Evolutionary conservation across 1,140 invertebrate species (phyloP).

Genomic region (Popillia japonica): DNA sequence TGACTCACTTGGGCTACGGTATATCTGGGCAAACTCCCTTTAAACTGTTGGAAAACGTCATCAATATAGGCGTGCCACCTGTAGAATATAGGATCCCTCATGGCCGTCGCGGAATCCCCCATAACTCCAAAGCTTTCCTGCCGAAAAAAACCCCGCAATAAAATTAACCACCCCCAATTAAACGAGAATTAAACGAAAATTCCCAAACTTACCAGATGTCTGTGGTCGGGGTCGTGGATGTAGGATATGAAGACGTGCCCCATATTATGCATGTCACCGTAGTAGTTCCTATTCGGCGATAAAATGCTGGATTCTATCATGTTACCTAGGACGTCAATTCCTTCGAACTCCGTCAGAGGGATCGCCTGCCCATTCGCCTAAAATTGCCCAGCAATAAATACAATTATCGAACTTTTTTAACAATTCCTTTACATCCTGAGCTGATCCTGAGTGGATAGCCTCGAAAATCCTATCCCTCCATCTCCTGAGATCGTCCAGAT

Average conservation of each 20-base stretch:
- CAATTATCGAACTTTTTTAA: background rate
- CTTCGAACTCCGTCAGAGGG: conserved; percentile 69
- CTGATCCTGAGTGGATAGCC: conserved; percentile 67
- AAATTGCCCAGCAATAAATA: too few species aligned
- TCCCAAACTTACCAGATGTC: conserved; percentile 66
- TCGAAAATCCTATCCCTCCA: conserved; percentile 80
- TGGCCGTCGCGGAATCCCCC: conserved; percentile 72
- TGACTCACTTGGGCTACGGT: conserved; percentile 63
- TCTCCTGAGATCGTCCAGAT: conserved; percentile 74
- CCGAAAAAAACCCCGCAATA: too few species aligned
- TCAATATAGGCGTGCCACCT: conserved; percentile 84
- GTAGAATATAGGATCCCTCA: conserved; percentile 88
- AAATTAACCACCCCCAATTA: too few species aligned
- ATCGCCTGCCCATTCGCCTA: background rate
- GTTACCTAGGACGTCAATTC: conserved; percentile 83
- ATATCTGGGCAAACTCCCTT: conserved; percentile 73
- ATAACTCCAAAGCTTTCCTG: conserved; percentile 73
- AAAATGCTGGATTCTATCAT: conserved; percentile 78
- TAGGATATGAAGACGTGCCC: conserved; percentile 73
- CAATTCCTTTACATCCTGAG: background rate
- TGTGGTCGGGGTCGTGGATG: conserved; percentile 76
- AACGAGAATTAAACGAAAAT: too few species aligned
- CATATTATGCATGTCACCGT: conserved; percentile 80
- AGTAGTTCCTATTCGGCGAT: conserved; percentile 72
- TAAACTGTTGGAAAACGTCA: conserved; percentile 80